Base-by-base conservation (phyloP, 1,140 invertebrate genomes). In the Danaus melanippus region DNA sequence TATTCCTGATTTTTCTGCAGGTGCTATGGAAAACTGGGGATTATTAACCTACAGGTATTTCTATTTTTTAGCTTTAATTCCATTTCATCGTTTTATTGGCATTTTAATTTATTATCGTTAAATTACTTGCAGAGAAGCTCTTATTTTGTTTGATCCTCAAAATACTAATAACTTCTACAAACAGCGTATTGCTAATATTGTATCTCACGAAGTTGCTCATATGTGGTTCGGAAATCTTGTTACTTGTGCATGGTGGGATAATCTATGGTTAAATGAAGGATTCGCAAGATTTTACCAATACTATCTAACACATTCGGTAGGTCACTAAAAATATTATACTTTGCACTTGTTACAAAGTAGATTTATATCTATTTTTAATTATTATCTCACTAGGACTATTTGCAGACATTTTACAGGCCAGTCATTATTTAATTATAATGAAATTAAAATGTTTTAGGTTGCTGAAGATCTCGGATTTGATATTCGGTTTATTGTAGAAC, bases 241-340 rank as follows among this genome's bases (percentile, higher is more conserved):
- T 6, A 92, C 91, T 12, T 91, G 90, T 44, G 79, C 89, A 2
- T 92, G 91, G 91, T 93, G 92, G 92, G 89, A 89, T 41, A 88
- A 90, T 46, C 82, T 89, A 1, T 93, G 92, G 92, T 71, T 93
- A 0, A 92, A 92, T 61, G 92, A 93, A 76, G 91, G 89, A 2
- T 93, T 93, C 60, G 91, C 91, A 0, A 81, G 89, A 57, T 92
- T 89, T 55, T 90, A 91, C 62, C 87, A 91, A 89, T 94, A 93
- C 71, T 94, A 63, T 80, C 91, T 89, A 67, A 92, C 88, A 67
- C 89, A 82, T 9, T 49, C 72, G 53, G 86, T 82, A 61, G 60
- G 73, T 57, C 56, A 50, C 10, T 47, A 42, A 10, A 48, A 10
- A 12, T 21, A 11, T 39, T 51, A 43, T 43, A 32, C 21, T 5